phyloP scores from a whole-genome alignment of 2,888 invertebrate species.

The Panopea generosa region DNA sequence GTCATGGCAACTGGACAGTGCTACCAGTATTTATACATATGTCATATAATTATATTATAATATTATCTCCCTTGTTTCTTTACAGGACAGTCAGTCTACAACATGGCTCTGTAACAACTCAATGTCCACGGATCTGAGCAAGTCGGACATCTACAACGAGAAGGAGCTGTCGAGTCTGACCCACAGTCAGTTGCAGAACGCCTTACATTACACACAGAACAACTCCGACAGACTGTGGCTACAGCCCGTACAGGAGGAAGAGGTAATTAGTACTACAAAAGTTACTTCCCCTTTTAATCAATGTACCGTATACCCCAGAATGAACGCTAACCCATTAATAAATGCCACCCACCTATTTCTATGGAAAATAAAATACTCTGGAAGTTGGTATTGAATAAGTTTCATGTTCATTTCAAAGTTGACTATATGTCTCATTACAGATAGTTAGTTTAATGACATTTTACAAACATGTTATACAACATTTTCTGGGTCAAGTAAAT shows the following conservation, averaged over 20 bases:
- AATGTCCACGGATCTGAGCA: constrained; percentile 59
- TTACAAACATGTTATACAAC: too few species aligned
- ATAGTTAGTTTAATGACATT: too few species aligned
- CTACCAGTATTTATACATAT: too few species aligned
- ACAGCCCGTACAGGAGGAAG: constrained; percentile 67
- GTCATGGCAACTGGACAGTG: too few species aligned
- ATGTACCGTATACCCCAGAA: too few species aligned
- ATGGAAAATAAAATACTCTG: not conserved
- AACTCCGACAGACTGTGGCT: constrained; percentile 60
- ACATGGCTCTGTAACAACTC: constrained; percentile 69
- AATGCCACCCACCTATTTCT: too few species aligned
- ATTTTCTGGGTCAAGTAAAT: too few species aligned
- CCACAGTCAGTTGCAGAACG: constrained; percentile 53
- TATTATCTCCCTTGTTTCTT: constrained; percentile 9
- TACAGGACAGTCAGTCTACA: constrained; percentile 73
- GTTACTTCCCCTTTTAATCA: not conserved
- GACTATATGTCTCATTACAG: too few species aligned
- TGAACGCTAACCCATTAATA: too few species aligned
- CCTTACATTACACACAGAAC: constrained; percentile 43
- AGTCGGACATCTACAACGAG: constrained; percentile 60
- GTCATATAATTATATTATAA: too few species aligned
- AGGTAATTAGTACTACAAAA: constrained; percentile 36
- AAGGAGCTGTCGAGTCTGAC: constrained; percentile 58
- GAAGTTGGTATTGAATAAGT: not conserved
- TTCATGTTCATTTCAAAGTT: not conserved